Evolutionary conservation across 1,140 invertebrate genomes (phyloP).

Genomic region (Subanguina moxae): DNA sequence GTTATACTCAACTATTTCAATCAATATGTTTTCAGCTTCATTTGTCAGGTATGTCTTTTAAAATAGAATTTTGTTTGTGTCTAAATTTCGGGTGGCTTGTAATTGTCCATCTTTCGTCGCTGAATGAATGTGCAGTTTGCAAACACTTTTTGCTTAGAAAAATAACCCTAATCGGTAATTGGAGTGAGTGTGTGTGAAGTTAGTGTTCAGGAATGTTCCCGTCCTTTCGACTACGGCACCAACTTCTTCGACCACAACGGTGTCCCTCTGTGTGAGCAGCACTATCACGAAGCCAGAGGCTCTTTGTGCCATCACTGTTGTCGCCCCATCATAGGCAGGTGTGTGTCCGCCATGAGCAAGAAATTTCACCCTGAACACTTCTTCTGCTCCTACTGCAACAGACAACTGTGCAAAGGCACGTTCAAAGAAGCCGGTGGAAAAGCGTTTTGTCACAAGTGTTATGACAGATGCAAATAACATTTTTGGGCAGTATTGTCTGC

Average conservation of each 20-base stretch:
- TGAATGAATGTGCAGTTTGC: not conserved
- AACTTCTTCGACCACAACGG: constrained; percentile 94
- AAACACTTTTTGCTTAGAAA: not conserved
- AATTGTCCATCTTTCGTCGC: not conserved
- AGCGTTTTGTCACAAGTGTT: constrained; percentile 93
- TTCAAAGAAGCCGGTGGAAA: constrained; percentile 98
- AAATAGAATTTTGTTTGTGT: not conserved
- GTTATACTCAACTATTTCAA: too few relatives aligned
- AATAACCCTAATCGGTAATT: too few relatives aligned
- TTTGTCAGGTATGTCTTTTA: constrained; percentile 78
- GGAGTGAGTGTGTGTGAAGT: not conserved
- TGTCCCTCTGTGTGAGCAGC: constrained; percentile 91
- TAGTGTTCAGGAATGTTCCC: constrained; percentile 75
- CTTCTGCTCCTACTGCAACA: constrained; percentile 79
- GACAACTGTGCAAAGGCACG: constrained; percentile 93
- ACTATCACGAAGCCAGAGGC: constrained; percentile 91
- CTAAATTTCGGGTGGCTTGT: not conserved
- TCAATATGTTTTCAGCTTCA: constrained; percentile 67
- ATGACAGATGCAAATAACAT: constrained; percentile 69
- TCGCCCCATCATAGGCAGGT: constrained; percentile 75
- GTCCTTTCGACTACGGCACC: constrained; percentile 80
- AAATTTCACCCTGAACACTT: constrained; percentile 99
- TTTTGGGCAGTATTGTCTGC: not conserved
- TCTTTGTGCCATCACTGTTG: constrained; percentile 94
- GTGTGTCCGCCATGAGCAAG: constrained; percentile 96